phyloP scores from a whole-genome alignment of 2,888 invertebrate species.

The Macroteleia sp. region DNA sequence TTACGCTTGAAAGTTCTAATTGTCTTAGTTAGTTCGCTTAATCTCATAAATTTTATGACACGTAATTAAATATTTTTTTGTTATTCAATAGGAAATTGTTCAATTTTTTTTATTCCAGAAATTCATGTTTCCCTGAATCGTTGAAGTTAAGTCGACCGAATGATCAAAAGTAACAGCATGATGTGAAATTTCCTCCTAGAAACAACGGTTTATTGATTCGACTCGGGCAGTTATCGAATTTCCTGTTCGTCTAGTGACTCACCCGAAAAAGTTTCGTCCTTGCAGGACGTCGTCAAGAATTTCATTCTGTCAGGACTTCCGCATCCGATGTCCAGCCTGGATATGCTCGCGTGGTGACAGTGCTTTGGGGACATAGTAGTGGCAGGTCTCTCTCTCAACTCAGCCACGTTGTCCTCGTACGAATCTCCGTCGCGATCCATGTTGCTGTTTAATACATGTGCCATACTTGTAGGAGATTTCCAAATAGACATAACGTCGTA shows the following conservation, averaged over 20 bases:
- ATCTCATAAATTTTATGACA: too few relatives aligned
- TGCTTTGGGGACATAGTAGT: constrained; percentile 71
- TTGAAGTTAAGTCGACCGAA: constrained; percentile 3
- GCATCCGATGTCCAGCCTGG: constrained; percentile 79
- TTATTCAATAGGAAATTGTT: too few relatives aligned
- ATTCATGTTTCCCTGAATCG: too few relatives aligned
- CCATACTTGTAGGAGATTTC: constrained; percentile 57
- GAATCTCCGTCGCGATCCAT: constrained; percentile 56
- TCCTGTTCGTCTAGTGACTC: constrained; percentile 60
- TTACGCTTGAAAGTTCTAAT: too few relatives aligned
- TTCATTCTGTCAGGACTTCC: constrained; percentile 80
- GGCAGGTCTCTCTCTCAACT: constrained; percentile 71
- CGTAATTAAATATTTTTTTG: too few relatives aligned
- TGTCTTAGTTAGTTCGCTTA: too few relatives aligned
- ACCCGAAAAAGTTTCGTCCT: constrained; percentile 78
- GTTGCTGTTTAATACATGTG: constrained; percentile 53
- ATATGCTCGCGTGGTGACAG: constrained; percentile 73
- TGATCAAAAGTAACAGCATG: constrained; percentile 20
- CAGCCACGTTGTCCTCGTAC: constrained; percentile 73
- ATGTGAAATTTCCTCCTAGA: constrained; percentile 43
- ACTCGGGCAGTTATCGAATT: constrained; percentile 35
- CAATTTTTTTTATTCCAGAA: too few relatives aligned
- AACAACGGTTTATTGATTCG: constrained; percentile 48
- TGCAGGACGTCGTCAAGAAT: constrained; percentile 77
- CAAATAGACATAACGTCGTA: constrained; percentile 78